A percentile compares a stretch with the other conserved stretches of the same genome.
These are phyloP conservation scores for Diplazon laetatorius DNA, from an alignment of 2,888 invertebrate genomes.

Conservation along the genomic window DNA sequence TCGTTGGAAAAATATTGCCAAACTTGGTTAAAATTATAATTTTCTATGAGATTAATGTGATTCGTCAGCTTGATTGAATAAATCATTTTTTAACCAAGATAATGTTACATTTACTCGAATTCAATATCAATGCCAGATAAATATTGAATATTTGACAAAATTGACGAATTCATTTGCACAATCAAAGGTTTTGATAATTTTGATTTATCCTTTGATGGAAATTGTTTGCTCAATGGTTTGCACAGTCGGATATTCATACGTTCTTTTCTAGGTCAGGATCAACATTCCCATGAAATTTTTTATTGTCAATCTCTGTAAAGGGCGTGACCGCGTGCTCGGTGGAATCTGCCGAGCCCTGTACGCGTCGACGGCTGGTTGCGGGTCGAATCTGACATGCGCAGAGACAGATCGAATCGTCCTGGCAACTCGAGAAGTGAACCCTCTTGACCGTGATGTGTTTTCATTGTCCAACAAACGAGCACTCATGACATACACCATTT, in stretches of 20 bases:
- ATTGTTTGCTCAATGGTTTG: background rate
- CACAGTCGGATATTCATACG: background rate
- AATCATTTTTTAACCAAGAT: background rate
- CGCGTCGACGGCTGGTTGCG: slow-evolving; percentile 49
- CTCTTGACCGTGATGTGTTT: slow-evolving; percentile 36
- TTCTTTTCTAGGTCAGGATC: slow-evolving; percentile 14
- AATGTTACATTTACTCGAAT: background rate
- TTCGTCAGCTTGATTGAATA: background rate
- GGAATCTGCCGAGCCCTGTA: slow-evolving; percentile 40
- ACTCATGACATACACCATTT: background rate
- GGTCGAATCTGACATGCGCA: slow-evolving; percentile 76
- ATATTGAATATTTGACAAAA: background rate
- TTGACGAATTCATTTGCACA: background rate
- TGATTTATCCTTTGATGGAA: background rate
- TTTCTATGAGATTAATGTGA: background rate
- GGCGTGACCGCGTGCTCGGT: slow-evolving; percentile 71
- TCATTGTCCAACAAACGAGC: background rate
- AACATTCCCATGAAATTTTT: slow-evolving; percentile 10
- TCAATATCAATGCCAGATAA: background rate
- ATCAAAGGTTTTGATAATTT: background rate
- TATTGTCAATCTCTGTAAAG: slow-evolving; percentile 66
- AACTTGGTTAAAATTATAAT: background rate
- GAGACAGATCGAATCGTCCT: slow-evolving; percentile 70
- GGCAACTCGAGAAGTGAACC: slow-evolving; percentile 67
- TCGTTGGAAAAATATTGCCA: no score